Conservation (phyloP, 2,113 vertebrate species). For the Otocyon megalotis region DNA sequence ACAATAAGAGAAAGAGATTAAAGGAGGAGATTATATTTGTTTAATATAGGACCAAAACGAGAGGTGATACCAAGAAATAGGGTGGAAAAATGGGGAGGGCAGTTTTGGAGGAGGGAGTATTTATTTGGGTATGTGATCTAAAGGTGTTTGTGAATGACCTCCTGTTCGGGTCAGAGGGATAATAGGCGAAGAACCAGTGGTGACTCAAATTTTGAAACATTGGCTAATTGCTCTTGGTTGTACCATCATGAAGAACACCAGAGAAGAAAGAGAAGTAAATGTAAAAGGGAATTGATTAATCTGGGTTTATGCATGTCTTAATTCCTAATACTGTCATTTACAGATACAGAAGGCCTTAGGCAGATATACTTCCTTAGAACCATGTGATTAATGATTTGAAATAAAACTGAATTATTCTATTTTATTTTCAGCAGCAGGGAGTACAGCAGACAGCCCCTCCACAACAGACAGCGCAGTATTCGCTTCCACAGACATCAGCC, state of each 20-base stretch:
- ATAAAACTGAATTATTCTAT: conserved; percentile 66
- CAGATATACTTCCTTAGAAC: conserved; percentile 47
- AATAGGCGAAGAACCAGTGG: not conserved
- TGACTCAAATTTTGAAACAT: conserved; percentile 19
- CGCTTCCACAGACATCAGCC: conserved; percentile 84
- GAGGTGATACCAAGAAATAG: not conserved
- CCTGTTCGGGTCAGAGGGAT: not conserved
- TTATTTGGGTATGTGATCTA: not conserved
- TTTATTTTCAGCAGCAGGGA: conserved; percentile 81
- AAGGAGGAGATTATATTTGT: not conserved
- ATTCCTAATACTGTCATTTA: conserved; percentile 41
- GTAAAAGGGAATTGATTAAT: conserved; percentile 45
- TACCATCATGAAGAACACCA: conserved; percentile 13
- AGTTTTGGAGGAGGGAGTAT: not conserved
- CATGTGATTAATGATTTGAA: not conserved
- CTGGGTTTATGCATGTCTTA: conserved; percentile 41
- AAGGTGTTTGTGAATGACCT: conserved; percentile 12
- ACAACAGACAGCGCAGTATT: conserved; percentile 86
- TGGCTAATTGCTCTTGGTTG: conserved; percentile 24
- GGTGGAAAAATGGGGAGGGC: not conserved
- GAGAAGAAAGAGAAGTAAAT: not conserved
- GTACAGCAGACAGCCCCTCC: conserved; percentile 85
- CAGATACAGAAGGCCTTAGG: not conserved
- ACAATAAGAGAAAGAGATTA: not conserved
- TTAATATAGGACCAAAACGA: not conserved